Evolutionary conservation across 2,888 invertebrate species (phyloP), one percentile per base, ranked within the genome.

Genomic region (Phalangium opilio): DNA sequence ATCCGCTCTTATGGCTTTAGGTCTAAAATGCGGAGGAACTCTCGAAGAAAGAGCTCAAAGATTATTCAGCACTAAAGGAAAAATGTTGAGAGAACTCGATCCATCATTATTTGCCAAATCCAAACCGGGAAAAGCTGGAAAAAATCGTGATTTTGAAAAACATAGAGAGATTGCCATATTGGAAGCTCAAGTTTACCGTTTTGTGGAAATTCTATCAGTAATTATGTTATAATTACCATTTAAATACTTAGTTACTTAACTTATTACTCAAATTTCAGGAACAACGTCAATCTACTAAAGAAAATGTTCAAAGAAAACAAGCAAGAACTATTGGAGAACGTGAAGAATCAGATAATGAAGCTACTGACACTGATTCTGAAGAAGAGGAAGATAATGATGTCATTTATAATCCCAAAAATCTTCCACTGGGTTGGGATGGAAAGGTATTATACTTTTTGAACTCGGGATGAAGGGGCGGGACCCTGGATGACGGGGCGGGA

Each of bases 351-450:
- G 87, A 87, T 63, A 84, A 79, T 18, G 60, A 62, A 34, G 58
- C 56, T 19, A 85, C 84, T 58, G 87, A 75, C 3, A 74, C 75
- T 43, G 78, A 78, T 55, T 82, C 80, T 42, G 83, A 84, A 41
- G 73, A 74, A 54, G 84, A 90, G 51, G 86, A 86, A 59, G 87
- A 89, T 57, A 73, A 73, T 44, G 91, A 93, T 62, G 87, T 96
- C 32, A 96, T 96, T 0, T 98, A 98, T 67, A 99, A 99, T 71
- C 98, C 98, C 0, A 99, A 99, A 70, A 99, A 99, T 70, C 70
- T 99, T 47, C 98, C 98, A 0, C 76, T 99, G 0, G 98, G 96
- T 0, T 98, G 95, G 95, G 96, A 96, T 69, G 95, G 95, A 47
- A 96, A 95, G 73, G 81, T 80, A 62, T 55, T 42, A 43, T 18